Evolutionary conservation across 1,140 invertebrate genomes (phyloP).

Genomic region (Bombus ignitus): DNA sequence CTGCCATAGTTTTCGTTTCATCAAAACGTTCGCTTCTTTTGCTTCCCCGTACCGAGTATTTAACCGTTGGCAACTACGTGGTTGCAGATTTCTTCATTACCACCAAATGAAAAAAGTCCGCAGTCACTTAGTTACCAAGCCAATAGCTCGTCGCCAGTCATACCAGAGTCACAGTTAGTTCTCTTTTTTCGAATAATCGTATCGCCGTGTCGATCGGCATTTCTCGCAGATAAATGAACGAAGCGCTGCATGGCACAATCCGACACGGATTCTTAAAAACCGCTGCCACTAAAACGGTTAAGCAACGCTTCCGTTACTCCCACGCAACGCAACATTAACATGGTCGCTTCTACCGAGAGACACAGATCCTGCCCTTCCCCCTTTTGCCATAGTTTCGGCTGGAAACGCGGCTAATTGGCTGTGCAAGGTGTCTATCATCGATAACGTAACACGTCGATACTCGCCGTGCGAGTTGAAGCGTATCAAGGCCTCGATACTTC

Average conservation of each 20-base stretch:
- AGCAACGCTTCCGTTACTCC: slow-evolving; percentile 51
- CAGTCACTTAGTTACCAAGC: too few species aligned
- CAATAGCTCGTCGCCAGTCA: too few species aligned
- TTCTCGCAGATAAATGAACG: too few species aligned
- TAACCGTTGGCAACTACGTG: background rate
- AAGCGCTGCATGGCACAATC: too few species aligned
- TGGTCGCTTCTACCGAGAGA: background rate
- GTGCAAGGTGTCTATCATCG: background rate
- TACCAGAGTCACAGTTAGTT: too few species aligned
- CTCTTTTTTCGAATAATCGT: too few species aligned
- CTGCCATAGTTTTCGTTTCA: background rate
- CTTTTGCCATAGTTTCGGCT: background rate
- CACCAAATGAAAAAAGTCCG: too few species aligned
- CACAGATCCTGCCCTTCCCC: background rate
- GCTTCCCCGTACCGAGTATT: background rate
- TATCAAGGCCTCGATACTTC: background rate
- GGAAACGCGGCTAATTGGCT: background rate
- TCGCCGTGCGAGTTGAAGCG: background rate
- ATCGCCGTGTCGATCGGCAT: too few species aligned
- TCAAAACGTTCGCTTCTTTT: background rate
- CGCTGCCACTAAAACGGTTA: background rate
- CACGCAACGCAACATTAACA: slow-evolving; percentile 31
- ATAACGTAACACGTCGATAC: background rate
- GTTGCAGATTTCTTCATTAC: too few species aligned
- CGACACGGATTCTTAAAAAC: too few species aligned